Percentiles rank a stretch among this genome's conserved stretches.
Evolutionary conservation across 2,797 vertebrate genomes (phyloP).

Genomic region (Tarsius wallacei): DNA sequence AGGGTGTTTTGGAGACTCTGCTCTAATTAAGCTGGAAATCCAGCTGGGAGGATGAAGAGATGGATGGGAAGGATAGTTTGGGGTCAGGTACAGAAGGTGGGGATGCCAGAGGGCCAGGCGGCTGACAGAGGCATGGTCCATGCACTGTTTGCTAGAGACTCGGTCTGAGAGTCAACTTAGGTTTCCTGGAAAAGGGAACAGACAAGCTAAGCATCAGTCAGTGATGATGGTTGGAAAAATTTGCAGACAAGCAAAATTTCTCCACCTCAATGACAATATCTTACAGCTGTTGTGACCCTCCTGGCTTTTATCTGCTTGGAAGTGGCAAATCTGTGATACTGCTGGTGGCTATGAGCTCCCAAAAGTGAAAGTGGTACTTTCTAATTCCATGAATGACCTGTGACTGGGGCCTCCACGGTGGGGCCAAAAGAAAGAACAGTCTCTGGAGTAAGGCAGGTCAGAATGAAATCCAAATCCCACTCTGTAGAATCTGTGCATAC

Average conservation of each 20-base stretch:
- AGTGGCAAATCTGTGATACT: neutral
- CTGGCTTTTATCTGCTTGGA: neutral
- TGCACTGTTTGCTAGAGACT: neutral
- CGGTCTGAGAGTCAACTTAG: no score
- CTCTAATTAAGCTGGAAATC: neutral
- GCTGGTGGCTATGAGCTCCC: neutral
- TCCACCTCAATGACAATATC: neutral
- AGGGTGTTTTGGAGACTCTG: neutral
- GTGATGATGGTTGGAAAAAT: neutral
- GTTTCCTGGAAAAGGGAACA: neutral
- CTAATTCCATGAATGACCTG: neutral
- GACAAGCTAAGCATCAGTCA: neutral
- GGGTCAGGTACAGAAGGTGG: neutral
- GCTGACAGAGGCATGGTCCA: neutral
- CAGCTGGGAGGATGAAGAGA: neutral
- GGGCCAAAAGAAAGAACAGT: neutral
- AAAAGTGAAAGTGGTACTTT: neutral
- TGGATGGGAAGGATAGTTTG: neutral
- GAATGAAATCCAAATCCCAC: neutral
- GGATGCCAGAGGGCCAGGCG: neutral
- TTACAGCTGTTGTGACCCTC: neutral
- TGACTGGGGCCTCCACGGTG: rapidly evolving
- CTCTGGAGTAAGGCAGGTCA: neutral
- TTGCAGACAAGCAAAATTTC: neutral
- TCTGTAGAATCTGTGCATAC: no score